These are phyloP conservation scores for Manis pentadactyla DNA, from an alignment of 2,797 vertebrate species.

Conservation along the genomic window DNA sequence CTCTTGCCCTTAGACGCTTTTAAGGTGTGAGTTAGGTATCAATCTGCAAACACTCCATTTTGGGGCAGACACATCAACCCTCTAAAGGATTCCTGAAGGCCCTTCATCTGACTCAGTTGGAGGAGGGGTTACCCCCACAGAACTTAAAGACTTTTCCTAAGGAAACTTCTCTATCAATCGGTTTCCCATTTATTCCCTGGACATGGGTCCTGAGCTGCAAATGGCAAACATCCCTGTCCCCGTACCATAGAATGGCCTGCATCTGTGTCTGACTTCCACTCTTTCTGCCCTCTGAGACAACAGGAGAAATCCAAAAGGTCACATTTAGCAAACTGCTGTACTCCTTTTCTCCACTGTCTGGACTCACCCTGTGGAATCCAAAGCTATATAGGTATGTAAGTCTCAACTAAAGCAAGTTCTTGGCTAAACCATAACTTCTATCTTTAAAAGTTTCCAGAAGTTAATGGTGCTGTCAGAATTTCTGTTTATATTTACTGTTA, in stretches of 20 bases:
- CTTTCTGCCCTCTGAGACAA: not conserved
- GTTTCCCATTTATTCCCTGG: not conserved
- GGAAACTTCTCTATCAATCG: not conserved
- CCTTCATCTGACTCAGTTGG: not conserved
- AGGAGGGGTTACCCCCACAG: rapidly evolving
- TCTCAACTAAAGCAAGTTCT: not conserved
- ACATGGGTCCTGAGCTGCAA: not conserved
- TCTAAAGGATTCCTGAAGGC: not conserved
- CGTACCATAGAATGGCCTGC: not conserved
- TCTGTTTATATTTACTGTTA: not conserved
- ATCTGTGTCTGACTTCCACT: not conserved
- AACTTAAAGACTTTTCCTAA: not conserved
- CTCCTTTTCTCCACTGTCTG: not conserved
- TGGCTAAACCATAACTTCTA: not conserved
- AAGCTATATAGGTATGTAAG: not conserved
- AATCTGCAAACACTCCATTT: not conserved
- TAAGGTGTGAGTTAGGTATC: not conserved
- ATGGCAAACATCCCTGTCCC: not conserved
- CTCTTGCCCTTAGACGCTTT: not conserved
- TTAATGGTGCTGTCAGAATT: not conserved
- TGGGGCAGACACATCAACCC: not conserved
- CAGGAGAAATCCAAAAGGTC: not conserved
- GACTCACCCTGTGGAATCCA: not conserved
- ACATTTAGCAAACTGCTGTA: not conserved
- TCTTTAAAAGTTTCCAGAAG: not conserved